Base-by-base conservation (phyloP, 2,888 invertebrate species). In the Phaonia tiefii region DNA sequence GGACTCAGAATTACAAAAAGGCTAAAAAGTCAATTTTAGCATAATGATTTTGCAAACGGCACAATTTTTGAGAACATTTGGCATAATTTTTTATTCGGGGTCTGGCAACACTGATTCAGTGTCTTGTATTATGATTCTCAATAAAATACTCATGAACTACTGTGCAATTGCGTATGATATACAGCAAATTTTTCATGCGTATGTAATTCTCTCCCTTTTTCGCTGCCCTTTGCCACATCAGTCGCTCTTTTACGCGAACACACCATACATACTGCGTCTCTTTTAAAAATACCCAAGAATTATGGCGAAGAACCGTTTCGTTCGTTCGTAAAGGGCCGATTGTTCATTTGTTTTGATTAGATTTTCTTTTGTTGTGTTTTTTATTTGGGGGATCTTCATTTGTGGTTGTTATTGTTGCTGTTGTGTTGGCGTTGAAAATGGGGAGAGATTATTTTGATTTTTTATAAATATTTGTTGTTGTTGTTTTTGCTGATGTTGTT, bases 391-490 rank as follows among this genome's bases (percentile, higher is more conserved):
- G 11, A 31, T 25, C 8, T 66, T 67, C 49, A 26, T 67, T 44
- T 66, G 17, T 26, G 39, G 37, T 20, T 25, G 31, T 17, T 67
- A 67, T 17, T 42, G 15, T 37, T 46, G 71, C 56, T 1, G 74
- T 26, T 60, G 72, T 76, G 72, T 79, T 79, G 75, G 72, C 70
- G 79, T 79, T 79, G 42, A 70, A 79, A 79, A 63, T 75, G 72
- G 69, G 69, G 65, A 79, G 79, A 79, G 79, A 79, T 76, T 79
- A 79, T 76, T 79, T 73, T 58, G 78, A 77, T 77, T 79, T 72
- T 60, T 26, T 74, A 31, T 44, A 15, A 25, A 74, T 15, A 10
- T 58, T 20, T 44, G 26, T 44, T 60, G 22, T 46, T 25, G 31
- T 5, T 31, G 3, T 31, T 31, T 3, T 31, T 31, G 31, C 13